Conservation (phyloP, 2,888 invertebrate genomes). For the Oxytorus armatus region DNA sequence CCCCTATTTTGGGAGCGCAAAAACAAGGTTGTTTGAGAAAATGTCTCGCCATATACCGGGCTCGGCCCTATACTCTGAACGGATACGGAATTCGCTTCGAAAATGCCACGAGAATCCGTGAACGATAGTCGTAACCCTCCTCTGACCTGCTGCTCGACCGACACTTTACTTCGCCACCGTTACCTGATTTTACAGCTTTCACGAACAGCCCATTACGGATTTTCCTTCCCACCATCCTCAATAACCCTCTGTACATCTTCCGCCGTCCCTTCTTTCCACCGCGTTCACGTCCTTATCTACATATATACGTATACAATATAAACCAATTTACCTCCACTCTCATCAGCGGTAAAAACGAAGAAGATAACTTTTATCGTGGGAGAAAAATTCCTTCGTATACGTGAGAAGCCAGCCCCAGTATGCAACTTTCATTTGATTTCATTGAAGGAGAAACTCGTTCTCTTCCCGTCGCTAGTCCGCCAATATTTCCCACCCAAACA, state of each 20-base stretch:
- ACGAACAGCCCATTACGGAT: not conserved
- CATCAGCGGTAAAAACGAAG: not conserved
- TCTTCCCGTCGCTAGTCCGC: not conserved
- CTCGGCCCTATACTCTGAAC: not conserved
- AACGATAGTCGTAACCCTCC: not conserved
- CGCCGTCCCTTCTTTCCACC: too few relatives aligned
- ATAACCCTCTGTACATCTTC: not conserved
- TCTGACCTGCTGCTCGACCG: not conserved
- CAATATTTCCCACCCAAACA: conserved; percentile 7
- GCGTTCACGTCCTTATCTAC: not conserved
- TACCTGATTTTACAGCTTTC: conserved; percentile 3
- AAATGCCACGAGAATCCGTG: not conserved
- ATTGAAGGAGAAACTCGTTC: conserved; percentile 10
- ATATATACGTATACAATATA: not conserved
- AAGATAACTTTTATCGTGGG: not conserved
- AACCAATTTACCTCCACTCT: too few relatives aligned
- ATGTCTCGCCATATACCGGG: not conserved
- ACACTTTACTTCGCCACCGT: not conserved
- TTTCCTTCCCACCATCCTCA: not conserved
- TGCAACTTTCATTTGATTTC: conserved; percentile 33
- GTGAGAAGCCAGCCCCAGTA: conserved; percentile 1
- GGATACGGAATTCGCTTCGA: not conserved
- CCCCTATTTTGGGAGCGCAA: not conserved
- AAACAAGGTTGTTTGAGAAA: conserved; percentile 2
- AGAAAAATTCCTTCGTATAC: conserved; percentile 1